Evolutionary conservation across 2,113 vertebrate species (phyloP).

Genomic region (Urocitellus parryii): DNA sequence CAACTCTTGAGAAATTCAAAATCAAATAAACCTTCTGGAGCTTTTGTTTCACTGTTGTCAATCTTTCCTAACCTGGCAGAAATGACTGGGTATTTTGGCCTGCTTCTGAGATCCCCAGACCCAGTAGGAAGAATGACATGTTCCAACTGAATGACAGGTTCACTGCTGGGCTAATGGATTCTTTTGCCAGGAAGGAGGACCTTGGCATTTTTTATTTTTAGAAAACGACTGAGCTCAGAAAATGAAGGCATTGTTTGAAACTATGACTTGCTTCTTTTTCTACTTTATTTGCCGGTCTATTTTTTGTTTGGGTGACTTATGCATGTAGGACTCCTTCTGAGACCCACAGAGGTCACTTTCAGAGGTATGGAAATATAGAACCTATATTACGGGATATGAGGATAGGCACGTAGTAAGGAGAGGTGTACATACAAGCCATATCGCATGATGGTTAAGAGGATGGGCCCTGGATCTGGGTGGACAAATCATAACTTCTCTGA

Average conservation of each 20-base stretch:
- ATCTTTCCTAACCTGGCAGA: constrained; percentile 30
- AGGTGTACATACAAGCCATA: background rate
- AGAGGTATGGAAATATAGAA: constrained; percentile 18
- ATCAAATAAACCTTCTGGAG: constrained; percentile 10
- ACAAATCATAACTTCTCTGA: background rate
- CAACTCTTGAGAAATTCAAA: constrained; percentile 40
- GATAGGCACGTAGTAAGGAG: background rate
- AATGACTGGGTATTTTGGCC: constrained; percentile 25
- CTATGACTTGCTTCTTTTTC: background rate
- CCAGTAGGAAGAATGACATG: constrained; percentile 22
- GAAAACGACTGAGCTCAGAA: constrained; percentile 56
- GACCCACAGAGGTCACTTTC: background rate
- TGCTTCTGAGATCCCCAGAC: background rate
- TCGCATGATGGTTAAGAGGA: background rate
- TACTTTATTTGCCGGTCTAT: background rate
- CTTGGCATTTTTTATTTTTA: constrained; percentile 57
- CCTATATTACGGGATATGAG: background rate
- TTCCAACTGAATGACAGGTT: constrained; percentile 45
- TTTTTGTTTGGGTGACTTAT: constrained; percentile 1
- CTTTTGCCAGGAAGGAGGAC: constrained; percentile 25
- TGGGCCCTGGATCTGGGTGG: background rate
- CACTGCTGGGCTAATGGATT: constrained; percentile 42
- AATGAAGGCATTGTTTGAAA: constrained; percentile 31
- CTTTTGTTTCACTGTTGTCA: background rate
- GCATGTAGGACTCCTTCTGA: background rate